These are phyloP conservation scores for Drymonia ruficornis DNA, from an alignment of 2,888 invertebrate species.

Conservation along the genomic window DNA sequence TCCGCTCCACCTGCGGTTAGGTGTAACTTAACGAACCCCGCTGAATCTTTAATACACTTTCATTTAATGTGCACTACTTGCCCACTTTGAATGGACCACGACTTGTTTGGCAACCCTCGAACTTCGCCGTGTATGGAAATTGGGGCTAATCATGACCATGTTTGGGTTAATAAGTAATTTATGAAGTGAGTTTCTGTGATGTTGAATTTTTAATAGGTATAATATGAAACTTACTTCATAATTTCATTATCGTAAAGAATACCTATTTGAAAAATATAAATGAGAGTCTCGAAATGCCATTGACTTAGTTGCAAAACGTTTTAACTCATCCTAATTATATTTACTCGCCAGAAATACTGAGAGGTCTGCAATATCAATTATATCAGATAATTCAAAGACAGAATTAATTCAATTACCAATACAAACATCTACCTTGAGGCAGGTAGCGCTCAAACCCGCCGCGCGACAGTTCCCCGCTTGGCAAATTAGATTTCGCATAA, in stretches of 20 bases:
- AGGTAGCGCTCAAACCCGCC: conserved; percentile 67
- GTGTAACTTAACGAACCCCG: conserved; percentile 81
- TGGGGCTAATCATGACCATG: conserved; percentile 31
- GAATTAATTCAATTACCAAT: conserved; percentile 80
- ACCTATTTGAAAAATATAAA: too few species aligned
- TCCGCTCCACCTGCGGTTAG: conserved; percentile 76
- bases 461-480: conserved; percentile 66
- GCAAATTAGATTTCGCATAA: conserved; percentile 83
- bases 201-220: not conserved
- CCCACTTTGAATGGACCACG: conserved; percentile 58
- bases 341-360: conserved; percentile 35
- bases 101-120: conserved; percentile 65
- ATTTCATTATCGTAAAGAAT: too few species aligned
- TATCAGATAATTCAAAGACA: conserved; percentile 64
- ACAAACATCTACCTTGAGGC: conserved; percentile 70
- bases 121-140: conserved; percentile 39
- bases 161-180: conserved; percentile 13
- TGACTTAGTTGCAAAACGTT: not conserved
- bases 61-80: conserved; percentile 78
- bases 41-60: conserved; percentile 82
- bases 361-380: conserved; percentile 49
- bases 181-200: not conserved
- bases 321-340: conserved; percentile 33
- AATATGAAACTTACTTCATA: too few species aligned
- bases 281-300: too few species aligned